Conservation (phyloP, 2,797 vertebrate genomes). For the Acrossocheilus fasciatus region DNA sequence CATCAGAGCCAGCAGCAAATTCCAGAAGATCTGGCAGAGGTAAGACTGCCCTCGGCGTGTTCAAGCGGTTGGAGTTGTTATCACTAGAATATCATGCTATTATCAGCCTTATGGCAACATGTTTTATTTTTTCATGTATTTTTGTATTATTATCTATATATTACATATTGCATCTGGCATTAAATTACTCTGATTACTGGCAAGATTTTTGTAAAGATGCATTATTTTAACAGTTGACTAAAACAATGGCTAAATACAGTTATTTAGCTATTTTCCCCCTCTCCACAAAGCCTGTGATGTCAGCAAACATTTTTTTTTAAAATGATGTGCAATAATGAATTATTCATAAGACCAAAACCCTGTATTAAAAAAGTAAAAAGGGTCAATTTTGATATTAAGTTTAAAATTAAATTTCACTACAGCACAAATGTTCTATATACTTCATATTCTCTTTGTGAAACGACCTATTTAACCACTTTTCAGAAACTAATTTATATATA, state of each 20-base stretch:
- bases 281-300: not conserved
- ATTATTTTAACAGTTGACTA: not conserved
- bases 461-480: slow-evolving; percentile 45
- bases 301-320: not conserved
- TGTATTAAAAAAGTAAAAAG: not conserved
- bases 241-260: not conserved
- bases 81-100: not conserved
- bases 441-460: slow-evolving; percentile 35
- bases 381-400: not conserved
- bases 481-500: slow-evolving; percentile 44
- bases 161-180: not conserved
- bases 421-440: slow-evolving; percentile 38
- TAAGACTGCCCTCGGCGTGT: not conserved
- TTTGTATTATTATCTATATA: not conserved
- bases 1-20: not conserved
- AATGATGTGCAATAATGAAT: not conserved
- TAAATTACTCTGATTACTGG: not conserved
- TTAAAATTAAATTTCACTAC: slow-evolving; percentile 21
- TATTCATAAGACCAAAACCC: not conserved
- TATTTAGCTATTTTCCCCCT: not conserved
- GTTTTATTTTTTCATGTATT: not conserved
- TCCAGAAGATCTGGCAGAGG: not conserved
- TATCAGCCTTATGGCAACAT: not conserved
- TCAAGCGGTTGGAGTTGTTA: not conserved
- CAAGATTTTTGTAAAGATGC: not conserved